These are phyloP conservation scores for Hermatobates lingyangjiaoensis DNA, from an alignment of 1,140 invertebrate genomes.

Conservation along the genomic window DNA sequence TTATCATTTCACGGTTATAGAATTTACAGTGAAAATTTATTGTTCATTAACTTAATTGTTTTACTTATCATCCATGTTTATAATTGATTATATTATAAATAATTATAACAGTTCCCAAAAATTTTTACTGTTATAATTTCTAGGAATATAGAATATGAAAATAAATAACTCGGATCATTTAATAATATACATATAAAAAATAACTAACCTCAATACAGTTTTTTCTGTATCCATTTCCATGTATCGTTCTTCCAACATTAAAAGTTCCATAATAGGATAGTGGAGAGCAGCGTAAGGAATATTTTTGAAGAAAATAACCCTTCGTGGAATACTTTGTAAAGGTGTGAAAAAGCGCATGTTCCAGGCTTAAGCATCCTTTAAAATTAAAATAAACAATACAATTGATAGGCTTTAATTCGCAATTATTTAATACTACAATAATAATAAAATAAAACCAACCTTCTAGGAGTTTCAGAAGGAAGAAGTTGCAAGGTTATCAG, in stretches of 20 bases:
- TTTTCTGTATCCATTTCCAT: constrained; percentile 85
- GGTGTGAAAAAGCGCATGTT: constrained; percentile 69
- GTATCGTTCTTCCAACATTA: constrained; percentile 83
- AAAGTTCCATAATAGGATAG: constrained; percentile 74
- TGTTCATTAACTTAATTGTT: too few species aligned
- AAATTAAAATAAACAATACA: constrained; percentile 23
- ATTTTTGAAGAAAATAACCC: constrained; percentile 76
- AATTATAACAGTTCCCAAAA: too few species aligned
- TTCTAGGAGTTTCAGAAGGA: constrained; percentile 60
- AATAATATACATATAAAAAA: constrained; percentile 35
- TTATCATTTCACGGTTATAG: too few species aligned
- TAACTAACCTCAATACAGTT: constrained; percentile 41
- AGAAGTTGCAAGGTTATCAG: constrained; percentile 69
- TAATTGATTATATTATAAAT: too few species aligned
- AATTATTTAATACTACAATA: background rate
- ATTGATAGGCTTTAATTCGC: background rate
- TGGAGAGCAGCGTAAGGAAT: constrained; percentile 85
- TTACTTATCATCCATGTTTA: too few species aligned
- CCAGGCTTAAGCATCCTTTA: constrained; percentile 55
- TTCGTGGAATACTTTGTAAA: constrained; percentile 80
- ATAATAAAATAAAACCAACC: constrained; percentile 34
- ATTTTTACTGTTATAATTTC: constrained; percentile 4
- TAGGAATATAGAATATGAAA: too few species aligned
- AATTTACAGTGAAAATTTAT: too few species aligned
- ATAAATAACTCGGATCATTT: too few species aligned